These are phyloP conservation scores for Mystacornis crossleyi DNA, from an alignment of 2,113 vertebrate species.

Conservation along the genomic window DNA sequence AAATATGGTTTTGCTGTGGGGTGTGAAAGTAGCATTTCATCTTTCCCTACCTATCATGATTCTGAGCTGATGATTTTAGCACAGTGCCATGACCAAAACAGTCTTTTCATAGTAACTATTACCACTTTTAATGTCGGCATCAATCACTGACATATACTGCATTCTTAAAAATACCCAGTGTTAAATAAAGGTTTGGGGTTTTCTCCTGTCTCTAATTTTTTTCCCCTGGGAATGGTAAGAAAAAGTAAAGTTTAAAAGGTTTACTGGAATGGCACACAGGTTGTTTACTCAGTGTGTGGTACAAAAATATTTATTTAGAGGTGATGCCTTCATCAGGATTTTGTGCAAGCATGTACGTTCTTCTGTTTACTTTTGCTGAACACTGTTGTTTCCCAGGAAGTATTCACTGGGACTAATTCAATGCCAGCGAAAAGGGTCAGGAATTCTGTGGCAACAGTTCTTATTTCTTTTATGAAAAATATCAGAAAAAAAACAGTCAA, in stretches of 20 bases:
- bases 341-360: neutral
- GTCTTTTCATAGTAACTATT: neutral
- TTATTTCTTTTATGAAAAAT: neutral
- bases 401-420: conserved; percentile 29
- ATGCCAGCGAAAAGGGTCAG: conserved; percentile 46
- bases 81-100: neutral
- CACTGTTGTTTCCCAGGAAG: neutral
- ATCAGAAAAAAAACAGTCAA: neutral
- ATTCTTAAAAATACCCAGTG: neutral
- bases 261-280: neutral
- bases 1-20: neutral
- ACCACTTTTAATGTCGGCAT: neutral
- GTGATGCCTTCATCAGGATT: neutral
- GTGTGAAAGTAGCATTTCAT: neutral
- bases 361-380: neutral
- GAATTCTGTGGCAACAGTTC: conserved; percentile 28
- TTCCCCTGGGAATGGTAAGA: neutral
- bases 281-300: neutral
- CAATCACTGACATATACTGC: neutral
- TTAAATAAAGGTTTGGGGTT: neutral
- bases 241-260: neutral
- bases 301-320: neutral
- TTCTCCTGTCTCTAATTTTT: neutral
- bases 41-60: neutral
- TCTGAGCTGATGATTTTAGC: neutral